A percentile compares a stretch with the other conserved stretches of the same genome.
Evolutionary conservation across 92 coral and sea anemone genomes (phyloP).

Genomic region (Bergia sp.): DNA sequence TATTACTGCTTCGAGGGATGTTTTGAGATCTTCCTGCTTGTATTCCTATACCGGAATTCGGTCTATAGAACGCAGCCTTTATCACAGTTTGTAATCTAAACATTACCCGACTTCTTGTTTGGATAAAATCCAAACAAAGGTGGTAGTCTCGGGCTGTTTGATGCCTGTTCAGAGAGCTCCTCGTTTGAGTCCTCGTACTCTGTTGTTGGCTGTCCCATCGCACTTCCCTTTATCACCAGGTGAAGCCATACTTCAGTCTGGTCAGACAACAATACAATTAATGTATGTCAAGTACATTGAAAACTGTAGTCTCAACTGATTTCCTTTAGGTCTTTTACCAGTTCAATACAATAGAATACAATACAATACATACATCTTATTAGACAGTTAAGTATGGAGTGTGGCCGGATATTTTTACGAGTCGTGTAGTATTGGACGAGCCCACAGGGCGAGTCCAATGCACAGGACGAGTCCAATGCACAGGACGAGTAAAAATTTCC

Average conservation of each 20-base stretch:
- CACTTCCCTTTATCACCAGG: slow-evolving; percentile 11
- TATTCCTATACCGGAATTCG: neutral
- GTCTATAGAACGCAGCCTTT: neutral
- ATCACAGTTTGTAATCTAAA: neutral
- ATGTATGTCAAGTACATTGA: neutral
- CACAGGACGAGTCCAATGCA: no score
- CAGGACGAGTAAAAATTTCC: no score
- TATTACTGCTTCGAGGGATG: no score
- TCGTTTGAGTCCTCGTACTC: neutral
- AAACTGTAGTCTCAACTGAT: no score
- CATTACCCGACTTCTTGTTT: neutral
- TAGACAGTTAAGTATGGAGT: no score
- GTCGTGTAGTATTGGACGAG: no score
- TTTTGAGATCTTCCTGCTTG: no score
- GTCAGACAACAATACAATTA: neutral
- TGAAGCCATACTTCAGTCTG: slow-evolving; percentile 22
- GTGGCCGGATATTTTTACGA: no score
- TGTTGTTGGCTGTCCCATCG: neutral
- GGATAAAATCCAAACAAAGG: neutral
- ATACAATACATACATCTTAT: no score
- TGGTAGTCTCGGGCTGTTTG: neutral
- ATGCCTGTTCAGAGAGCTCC: neutral
- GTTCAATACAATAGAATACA: no score
- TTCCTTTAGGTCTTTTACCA: neutral
- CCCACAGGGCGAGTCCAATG: no score